Evolutionary conservation across 1,140 invertebrate species (phyloP).

Genomic region (Anthonomus grandis): DNA sequence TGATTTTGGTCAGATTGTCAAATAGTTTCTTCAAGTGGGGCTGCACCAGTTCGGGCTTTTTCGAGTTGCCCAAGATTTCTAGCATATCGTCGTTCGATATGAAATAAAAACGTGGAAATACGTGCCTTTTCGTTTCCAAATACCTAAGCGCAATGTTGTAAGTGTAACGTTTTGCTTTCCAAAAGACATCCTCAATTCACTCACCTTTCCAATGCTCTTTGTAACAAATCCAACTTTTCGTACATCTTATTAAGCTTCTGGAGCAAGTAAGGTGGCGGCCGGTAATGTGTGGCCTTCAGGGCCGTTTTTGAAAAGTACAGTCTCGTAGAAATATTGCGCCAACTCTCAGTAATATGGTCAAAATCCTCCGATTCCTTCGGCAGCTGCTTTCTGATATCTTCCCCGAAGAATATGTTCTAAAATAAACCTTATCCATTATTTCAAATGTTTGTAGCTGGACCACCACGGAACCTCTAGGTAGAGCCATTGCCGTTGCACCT

Average conservation of each 20-base stretch:
- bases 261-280: constrained; percentile 57
- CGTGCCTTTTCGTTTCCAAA: constrained; percentile 76
- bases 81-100: constrained; percentile 85
- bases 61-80: constrained; percentile 80
- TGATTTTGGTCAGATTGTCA: constrained; percentile 75
- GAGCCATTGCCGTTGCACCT: constrained; percentile 76
- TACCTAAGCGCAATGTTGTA: constrained; percentile 53
- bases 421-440: constrained; percentile 15
- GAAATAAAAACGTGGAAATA: constrained; percentile 84
- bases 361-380: constrained; percentile 75
- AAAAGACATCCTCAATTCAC: not conserved
- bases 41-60: constrained; percentile 76
- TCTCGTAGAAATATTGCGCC: constrained; percentile 67
- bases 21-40: constrained; percentile 82
- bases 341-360: constrained; percentile 66
- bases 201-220: constrained; percentile 66
- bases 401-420: constrained; percentile 76
- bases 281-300: constrained; percentile 55
- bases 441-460: not conserved
- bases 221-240: constrained; percentile 63
- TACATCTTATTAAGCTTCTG: constrained; percentile 62
- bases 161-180: not conserved
- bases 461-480: constrained; percentile 77
- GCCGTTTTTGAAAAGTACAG: constrained; percentile 56
- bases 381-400: constrained; percentile 80